A percentile compares a stretch with the other conserved stretches of the same genome.
Evolutionary conservation across 2,113 vertebrate species (phyloP).

Genomic region (Chionis minor): DNA sequence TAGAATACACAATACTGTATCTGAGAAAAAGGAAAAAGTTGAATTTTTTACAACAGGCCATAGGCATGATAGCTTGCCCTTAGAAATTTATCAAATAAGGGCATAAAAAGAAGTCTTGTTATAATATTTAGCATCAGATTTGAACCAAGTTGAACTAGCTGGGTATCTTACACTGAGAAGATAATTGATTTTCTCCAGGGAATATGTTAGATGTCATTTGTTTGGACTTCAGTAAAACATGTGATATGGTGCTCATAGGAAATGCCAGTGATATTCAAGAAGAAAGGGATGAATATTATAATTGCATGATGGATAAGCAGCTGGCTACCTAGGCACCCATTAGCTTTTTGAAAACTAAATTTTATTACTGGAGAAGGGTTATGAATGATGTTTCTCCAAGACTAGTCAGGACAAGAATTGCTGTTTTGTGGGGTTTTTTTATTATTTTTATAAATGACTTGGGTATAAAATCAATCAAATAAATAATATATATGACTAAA

Average conservation of each 20-base stretch:
- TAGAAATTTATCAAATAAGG: background rate
- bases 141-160: background rate
- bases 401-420: background rate
- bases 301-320: background rate
- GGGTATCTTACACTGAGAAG: background rate
- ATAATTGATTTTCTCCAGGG: background rate
- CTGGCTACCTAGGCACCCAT: background rate
- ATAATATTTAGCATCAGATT: background rate
- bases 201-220: background rate
- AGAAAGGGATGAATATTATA: background rate
- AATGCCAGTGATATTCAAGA: background rate
- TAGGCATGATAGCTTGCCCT: background rate
- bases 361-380: background rate
- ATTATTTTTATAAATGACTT: background rate
- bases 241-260: background rate
- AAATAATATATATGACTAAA: background rate
- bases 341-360: background rate
- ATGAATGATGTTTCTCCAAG: background rate
- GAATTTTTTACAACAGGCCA: background rate
- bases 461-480: background rate
- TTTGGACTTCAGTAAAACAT: slow-evolving; percentile 15
- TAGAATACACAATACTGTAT: rapidly evolving
- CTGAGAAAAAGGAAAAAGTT: background rate
- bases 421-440: too few relatives aligned
- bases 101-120: background rate